Conservation (phyloP, 2,113 vertebrate genomes). For the Corythornis cristatus region DNA sequence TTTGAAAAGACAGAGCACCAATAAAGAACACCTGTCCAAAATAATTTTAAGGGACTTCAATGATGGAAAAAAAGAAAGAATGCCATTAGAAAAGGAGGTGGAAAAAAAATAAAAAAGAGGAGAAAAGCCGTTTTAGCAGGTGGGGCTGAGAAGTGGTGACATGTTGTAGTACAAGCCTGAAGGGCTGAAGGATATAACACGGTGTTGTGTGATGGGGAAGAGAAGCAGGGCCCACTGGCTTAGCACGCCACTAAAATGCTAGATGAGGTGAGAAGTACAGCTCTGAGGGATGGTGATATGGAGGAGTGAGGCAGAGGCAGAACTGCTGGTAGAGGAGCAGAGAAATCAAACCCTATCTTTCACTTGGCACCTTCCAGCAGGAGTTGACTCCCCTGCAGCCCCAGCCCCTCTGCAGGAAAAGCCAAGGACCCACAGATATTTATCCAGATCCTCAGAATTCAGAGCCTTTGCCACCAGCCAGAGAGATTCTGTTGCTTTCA, state of each 20-base stretch:
- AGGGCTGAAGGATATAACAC: not conserved
- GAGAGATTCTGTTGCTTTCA: not conserved
- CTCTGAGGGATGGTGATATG: conserved; percentile 18
- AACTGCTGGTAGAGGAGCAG: conserved; percentile 8
- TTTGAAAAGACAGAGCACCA: not conserved
- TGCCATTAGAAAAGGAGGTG: not conserved
- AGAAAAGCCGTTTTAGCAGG: conserved; percentile 29
- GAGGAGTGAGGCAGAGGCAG: conserved; percentile 31
- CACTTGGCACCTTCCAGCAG: not conserved
- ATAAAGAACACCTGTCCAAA: not conserved
- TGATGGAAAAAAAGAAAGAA: not conserved
- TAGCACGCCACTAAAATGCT: not conserved
- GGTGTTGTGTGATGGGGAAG: conserved; percentile 49
- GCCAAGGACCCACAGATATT: not conserved
- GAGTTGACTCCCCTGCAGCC: not conserved
- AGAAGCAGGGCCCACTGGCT: not conserved
- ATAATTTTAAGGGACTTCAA: not conserved
- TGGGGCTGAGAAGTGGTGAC: conserved; percentile 60
- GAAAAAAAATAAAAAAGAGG: not conserved
- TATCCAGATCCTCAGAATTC: not conserved
- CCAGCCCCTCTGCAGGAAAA: not conserved
- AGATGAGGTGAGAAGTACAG: conserved; percentile 34
- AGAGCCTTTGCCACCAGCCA: not conserved
- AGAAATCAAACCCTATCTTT: not conserved
- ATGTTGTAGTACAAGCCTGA: conserved; percentile 14